Base-by-base conservation (phyloP, 2,113 vertebrate genomes). In the Lepisosteus oculatus region DNA sequence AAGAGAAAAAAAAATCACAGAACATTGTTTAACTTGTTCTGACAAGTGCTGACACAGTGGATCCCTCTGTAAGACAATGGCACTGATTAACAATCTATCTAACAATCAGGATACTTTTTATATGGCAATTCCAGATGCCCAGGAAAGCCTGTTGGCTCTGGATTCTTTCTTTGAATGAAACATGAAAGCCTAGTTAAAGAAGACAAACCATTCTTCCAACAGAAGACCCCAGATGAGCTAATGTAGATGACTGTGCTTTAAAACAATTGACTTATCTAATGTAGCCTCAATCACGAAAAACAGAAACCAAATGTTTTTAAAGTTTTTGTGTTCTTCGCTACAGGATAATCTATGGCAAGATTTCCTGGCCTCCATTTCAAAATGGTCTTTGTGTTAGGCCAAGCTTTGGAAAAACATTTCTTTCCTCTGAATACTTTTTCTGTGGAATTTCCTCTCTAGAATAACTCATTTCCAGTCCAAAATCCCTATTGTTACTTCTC, bases 231-330 rank as follows among this genome's bases (percentile, higher is more conserved):
- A 61, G 42, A 76, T 76, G 67, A 82, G 76, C 78, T 73, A 66
- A 61, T 82, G 42, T 3, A 17, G 69, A 61, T 68, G 77, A 74
- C 78, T 43, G 70, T 67, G 29, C 74, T 76, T 73, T 77, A 76
- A 29, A 78, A 67, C 66, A 63, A 3, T 29, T 29, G 29, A 29
- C 29, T 29, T 29, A 29, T 29, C 29, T 29, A 29, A 29, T 29
- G 29, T 29, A 29, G 29, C 29, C 29, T 29, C 29, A 29, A 29
- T 29, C 29, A 29, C 2, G 29, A 67, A 70, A 86, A 87, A 83
- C 55, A 6, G 73, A 62, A 78, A 84, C 65, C 76, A 80, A 83
- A 85, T 83, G 82, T 79, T 81, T 41, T n/a, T 57, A 62, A 67
- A 51, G 47, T 9, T 51, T 9, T 51, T 51, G 47, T 51, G 47